Conservation (phyloP, 2,888 invertebrate species). For the Polyommatus iphigenia region DNA sequence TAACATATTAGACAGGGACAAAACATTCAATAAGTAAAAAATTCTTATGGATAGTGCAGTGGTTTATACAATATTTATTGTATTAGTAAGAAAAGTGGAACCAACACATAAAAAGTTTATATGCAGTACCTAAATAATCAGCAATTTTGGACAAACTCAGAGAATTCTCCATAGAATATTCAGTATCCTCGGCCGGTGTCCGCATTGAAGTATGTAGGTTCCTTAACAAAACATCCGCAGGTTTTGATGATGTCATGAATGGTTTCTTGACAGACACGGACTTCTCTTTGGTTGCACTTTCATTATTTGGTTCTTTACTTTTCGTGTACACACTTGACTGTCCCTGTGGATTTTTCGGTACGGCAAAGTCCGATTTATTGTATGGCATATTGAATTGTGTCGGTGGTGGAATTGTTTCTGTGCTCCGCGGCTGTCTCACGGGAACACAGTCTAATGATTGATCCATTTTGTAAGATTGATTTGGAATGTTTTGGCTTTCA, state of each 20-base stretch:
- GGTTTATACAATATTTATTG: too few species aligned
- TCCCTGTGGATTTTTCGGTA: constrained; percentile 26
- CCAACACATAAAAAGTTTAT: neutral
- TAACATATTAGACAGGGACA: too few species aligned
- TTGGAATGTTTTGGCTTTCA: constrained; percentile 43
- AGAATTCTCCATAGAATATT: constrained; percentile 61
- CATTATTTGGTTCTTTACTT: constrained; percentile 33
- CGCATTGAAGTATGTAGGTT: constrained; percentile 54
- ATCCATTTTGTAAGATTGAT: constrained; percentile 53
- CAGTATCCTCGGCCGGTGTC: constrained; percentile 56
- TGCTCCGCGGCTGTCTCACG: constrained; percentile 58
- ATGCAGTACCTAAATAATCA: constrained; percentile 60
- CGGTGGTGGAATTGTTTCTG: constrained; percentile 41
- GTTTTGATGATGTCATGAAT: constrained; percentile 45
- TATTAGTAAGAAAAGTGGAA: neutral
- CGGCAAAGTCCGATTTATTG: constrained; percentile 24
- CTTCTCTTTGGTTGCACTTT: constrained; percentile 35
- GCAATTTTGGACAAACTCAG: constrained; percentile 70
- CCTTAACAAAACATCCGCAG: constrained; percentile 56
- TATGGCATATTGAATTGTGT: constrained; percentile 31
- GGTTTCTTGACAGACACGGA: constrained; percentile 36
- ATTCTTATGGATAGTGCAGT: too few species aligned
- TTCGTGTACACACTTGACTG: constrained; percentile 21
- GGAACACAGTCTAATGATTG: constrained; percentile 64
- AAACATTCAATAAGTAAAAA: too few species aligned